Evolutionary conservation across 2,113 vertebrate genomes (phyloP).

Genomic region (Cynoglossus semilaevis): DNA sequence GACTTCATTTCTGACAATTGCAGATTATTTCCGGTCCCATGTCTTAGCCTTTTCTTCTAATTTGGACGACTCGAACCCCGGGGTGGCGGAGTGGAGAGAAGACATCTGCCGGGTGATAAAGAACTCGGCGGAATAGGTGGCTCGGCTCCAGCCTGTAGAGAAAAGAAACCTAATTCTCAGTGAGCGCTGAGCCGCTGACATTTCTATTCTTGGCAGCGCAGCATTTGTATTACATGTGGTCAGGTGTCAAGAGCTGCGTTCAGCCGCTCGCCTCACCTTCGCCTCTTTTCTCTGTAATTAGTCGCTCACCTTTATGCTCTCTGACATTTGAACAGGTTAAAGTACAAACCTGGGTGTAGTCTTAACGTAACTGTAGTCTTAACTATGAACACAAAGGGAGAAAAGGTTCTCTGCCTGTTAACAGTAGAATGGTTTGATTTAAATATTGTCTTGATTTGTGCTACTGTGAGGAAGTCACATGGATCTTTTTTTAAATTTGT

Average conservation of each 20-base stretch:
- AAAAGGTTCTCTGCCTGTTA: no score
- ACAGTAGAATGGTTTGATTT: no score
- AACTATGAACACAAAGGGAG: no score
- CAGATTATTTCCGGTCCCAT: conserved; percentile 89
- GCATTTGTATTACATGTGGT: conserved; percentile 19
- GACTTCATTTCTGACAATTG: conserved; percentile 27
- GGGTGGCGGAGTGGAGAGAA: conserved; percentile 88
- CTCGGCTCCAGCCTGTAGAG: conserved; percentile 13
- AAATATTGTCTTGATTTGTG: no score
- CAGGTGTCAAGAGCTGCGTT: conserved; percentile 11
- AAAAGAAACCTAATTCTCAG: conserved; percentile 1
- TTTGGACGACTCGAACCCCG: conserved; percentile 89
- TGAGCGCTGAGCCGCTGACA: conserved; percentile 11
- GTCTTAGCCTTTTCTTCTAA: conserved; percentile 87
- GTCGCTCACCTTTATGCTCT: conserved; percentile 14
- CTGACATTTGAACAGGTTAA: conserved; percentile 4
- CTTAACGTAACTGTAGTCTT: not conserved
- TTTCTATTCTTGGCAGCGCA: conserved; percentile 20
- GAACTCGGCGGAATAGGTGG: conserved; percentile 71
- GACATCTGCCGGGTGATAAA: conserved; percentile 86
- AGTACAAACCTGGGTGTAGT: no score
- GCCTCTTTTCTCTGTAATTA: conserved; percentile 44
- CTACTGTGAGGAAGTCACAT: conserved; percentile 18
- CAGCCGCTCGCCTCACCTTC: conserved; percentile 9
- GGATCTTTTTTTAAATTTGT: no score